phyloP scores from a whole-genome alignment of 2,888 invertebrate species.

The Noctua comes region DNA sequence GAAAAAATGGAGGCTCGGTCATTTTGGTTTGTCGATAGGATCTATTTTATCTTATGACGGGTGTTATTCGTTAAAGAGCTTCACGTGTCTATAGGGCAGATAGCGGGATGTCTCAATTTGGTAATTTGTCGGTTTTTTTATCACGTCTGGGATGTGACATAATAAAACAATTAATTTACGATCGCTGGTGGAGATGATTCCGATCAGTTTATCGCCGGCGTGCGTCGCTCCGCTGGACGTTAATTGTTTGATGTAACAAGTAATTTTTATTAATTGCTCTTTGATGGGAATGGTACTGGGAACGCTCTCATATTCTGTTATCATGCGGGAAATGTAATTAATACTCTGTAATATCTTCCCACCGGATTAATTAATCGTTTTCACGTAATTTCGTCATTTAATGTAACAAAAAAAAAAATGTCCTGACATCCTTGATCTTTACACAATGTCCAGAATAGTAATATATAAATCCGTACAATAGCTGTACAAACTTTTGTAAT shows the following conservation, averaged over 20 bases:
- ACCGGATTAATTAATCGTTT: neutral
- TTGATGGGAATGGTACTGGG: constrained; percentile 81
- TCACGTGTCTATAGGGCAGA: constrained; percentile 85
- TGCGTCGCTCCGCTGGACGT: constrained; percentile 84
- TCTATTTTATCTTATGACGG: constrained; percentile 83
- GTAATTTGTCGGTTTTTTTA: constrained; percentile 88
- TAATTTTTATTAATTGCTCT: constrained; percentile 88
- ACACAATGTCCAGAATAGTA: neutral
- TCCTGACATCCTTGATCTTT: neutral
- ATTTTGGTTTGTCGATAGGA: constrained; percentile 85
- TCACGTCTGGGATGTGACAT: constrained; percentile 85
- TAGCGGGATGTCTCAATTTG: constrained; percentile 89
- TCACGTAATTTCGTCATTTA: neutral
- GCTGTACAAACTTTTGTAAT: constrained; percentile 47
- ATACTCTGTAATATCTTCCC: neutral
- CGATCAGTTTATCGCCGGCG: constrained; percentile 86
- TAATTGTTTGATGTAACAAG: constrained; percentile 87
- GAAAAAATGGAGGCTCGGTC: constrained; percentile 79
- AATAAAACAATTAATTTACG: constrained; percentile 90
- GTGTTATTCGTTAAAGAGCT: constrained; percentile 79
- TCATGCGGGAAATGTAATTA: constrained; percentile 80
- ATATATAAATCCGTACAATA: constrained; percentile 30
- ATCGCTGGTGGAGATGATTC: constrained; percentile 83
- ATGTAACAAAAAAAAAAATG: neutral
- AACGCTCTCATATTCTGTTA: constrained; percentile 73